Evolutionary conservation across 2,113 vertebrate species (phyloP).

Genomic region (Ctenomys sociabilis): DNA sequence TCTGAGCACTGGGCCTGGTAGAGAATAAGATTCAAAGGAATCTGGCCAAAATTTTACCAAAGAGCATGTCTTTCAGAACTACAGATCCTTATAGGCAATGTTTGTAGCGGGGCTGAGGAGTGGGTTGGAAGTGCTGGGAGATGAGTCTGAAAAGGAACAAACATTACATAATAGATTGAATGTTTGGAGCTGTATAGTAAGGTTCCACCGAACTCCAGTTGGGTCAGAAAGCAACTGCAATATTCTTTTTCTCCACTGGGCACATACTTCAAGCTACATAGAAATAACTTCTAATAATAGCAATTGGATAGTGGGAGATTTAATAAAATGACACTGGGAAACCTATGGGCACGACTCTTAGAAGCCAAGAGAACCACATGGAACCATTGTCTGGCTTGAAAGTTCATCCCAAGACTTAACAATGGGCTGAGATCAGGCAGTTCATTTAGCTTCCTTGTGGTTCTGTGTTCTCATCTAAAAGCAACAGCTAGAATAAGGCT

Average conservation of each 20-base stretch:
- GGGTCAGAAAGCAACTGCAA: not conserved
- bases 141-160: not conserved
- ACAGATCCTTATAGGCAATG: not conserved
- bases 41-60: not conserved
- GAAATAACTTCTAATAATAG: not conserved
- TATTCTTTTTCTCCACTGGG: not conserved
- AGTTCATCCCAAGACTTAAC: not conserved
- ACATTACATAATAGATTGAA: no score
- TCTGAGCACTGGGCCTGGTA: not conserved
- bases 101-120: rapidly evolving
- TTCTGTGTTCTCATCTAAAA: not conserved
- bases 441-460: not conserved
- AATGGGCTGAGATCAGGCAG: no score
- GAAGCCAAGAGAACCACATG: not conserved
- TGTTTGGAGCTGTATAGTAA: not conserved
- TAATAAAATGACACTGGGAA: not conserved
- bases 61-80: not conserved
- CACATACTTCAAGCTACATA: not conserved
- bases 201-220: no score
- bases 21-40: not conserved
- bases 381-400: not conserved
- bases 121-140: not conserved
- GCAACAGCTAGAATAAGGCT: not conserved
- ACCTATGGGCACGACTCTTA: not conserved
- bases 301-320: not conserved